phyloP scores from a whole-genome alignment of 2,888 invertebrate species.

The Acleris cristana region DNA sequence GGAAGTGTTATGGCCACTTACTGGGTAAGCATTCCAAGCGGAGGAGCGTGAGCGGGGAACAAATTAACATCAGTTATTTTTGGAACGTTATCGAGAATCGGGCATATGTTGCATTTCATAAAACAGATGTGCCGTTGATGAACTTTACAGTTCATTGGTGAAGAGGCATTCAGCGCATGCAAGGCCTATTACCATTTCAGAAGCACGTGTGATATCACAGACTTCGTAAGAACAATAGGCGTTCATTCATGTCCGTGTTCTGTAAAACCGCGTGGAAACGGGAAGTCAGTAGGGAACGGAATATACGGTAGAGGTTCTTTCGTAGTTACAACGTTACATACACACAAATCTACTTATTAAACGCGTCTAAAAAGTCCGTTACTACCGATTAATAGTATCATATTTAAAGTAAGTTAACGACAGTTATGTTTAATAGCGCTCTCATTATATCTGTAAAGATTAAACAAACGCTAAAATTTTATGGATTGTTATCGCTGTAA shows the following conservation, averaged over 20 bases:
- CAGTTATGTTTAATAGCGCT: not conserved
- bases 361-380: not conserved
- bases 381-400: not conserved
- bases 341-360: not conserved
- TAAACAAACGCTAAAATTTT: conserved; percentile 32
- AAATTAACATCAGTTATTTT: conserved; percentile 71
- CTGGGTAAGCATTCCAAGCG: conserved; percentile 61
- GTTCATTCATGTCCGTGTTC: conserved; percentile 22
- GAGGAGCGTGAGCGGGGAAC: conserved; percentile 61
- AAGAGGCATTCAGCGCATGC: conserved; percentile 49
- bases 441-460: conserved; percentile 7
- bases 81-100: conserved; percentile 63
- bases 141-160: conserved; percentile 50
- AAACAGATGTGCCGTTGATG: conserved; percentile 62
- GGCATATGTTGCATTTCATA: conserved; percentile 57
- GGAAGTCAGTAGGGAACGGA: conserved; percentile 28
- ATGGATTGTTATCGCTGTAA: conserved; percentile 37
- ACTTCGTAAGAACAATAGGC: conserved; percentile 12
- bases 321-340: conserved; percentile 10
- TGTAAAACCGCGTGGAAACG: conserved; percentile 15
- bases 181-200: conserved; percentile 35
- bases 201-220: conserved; percentile 19
- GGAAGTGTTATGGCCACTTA: conserved; percentile 60
- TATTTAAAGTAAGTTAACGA: not conserved
- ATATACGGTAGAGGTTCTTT: not conserved